Evolutionary conservation across 2,797 vertebrate species (phyloP), one percentile per base, ranked within the genome.

Genomic region (Coregonus sp.): DNA sequence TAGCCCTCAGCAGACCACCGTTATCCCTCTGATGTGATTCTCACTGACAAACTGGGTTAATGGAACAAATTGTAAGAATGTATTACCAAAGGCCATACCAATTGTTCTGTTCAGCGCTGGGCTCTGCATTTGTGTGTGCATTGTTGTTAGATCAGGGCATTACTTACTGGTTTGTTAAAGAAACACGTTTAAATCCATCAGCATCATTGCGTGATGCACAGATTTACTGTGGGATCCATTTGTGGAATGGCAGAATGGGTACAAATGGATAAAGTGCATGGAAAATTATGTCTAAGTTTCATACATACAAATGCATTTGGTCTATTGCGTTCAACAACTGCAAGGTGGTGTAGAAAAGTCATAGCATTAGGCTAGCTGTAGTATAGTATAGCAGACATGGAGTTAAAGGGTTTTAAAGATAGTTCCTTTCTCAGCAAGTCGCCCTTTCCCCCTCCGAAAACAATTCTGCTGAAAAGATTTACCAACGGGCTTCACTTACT

Each of bases 381-480:
- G n/a, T 67, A 15, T 14, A 68, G 29, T 59, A 59, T 59, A 20
- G 16, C 56, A 59, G 56, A 18, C 18, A 1, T 16, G 12, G 66
- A 80, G 84, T 74, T 18, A 80, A 84, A 90, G 11, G 15, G 29
- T 81, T 85, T 74, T 16, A 79, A 83, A 90, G 72, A 80, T 81
- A 75, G 85, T 88, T 87, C 76, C 87, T 86, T 77, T 54, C 56
- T 37, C 65, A 63, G 70, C 20, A 63, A 54, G 69, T 71, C 14
- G 50, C 51, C 15, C 73, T 29, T 66, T 70, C 67, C 75, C 40
- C 52, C 69, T 85, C 76, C 86, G 79, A 87, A 85, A 78, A 81
- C 79, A 86, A 77, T 81, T 90, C 89, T 67, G 82, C 87, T 90
- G 85, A 91, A 89, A 91, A 89, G 84, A 87, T 92, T 94, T 90